Evolutionary conservation across 2,888 invertebrate genomes (phyloP), one percentile per base, ranked within the genome.

Genomic region (Campoplex nolae): DNA sequence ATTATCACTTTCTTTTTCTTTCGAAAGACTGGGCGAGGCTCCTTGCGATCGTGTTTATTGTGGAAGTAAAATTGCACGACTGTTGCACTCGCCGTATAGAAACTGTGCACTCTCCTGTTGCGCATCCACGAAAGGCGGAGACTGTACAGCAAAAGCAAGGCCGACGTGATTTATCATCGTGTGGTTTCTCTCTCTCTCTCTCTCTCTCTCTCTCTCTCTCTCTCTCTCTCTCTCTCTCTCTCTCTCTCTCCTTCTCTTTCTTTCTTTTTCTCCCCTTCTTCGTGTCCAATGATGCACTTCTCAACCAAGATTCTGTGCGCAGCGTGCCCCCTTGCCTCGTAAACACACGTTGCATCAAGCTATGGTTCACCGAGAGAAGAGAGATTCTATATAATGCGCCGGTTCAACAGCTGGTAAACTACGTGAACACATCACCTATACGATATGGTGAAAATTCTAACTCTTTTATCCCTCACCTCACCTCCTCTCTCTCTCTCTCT

Each of bases 131-230:
- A 91, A 90, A 90, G 89, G 76, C 79, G 82, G 84, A 58, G 82
- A 83, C 76, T 76, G 23, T 82, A 67, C 51, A 76, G 87, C 75
- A 84, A 87, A 85, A 85, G 88, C 87, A 88, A 84, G 78, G 87
- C 87, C 86, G 84, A 83, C 85, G 89, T 92, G 92, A 93, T 92
- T 93, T 92, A 93, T 93, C 90, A 90, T 91, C 90, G 88, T 88
- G 90, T 86, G 86, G 88, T 88, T 87, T 51, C 67, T 81, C 70
- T 67, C 81, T 65, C 56, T 85, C 88, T 51, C 70, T 80, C 84
- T 78, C 77, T 85, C 73, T 62, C 88, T 71, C 77, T 80, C 85
- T 86, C 82, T 88, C 82, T 58, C 48, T 83, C 28, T 75, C 45
- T 85, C 82, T 58, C 65, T 68, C 76, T 82, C 82, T 83, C 84